Conservation (phyloP, 1,140 invertebrate species). For the Drosophila pachea region DNA sequence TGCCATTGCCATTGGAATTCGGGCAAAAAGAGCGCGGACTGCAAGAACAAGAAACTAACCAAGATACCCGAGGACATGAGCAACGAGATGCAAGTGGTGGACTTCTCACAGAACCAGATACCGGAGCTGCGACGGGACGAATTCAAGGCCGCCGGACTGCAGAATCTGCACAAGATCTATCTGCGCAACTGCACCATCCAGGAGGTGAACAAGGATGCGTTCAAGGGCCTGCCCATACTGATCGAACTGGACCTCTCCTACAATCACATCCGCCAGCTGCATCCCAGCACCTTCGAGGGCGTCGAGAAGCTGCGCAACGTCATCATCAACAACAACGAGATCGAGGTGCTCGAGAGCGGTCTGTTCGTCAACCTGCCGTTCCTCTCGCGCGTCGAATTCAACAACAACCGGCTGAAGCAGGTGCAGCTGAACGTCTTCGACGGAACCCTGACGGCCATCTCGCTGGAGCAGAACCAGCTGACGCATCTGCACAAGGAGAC, state of each 20-base stretch:
- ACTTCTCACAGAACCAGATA: conserved; percentile 87
- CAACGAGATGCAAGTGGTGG: conserved; percentile 86
- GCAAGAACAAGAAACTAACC: conserved; percentile 82
- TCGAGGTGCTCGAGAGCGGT: conserved; percentile 85
- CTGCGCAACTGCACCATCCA: conserved; percentile 86
- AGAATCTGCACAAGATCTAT: conserved; percentile 89
- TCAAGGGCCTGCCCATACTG: conserved; percentile 87
- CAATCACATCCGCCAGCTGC: conserved; percentile 85
- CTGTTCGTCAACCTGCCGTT: conserved; percentile 87
- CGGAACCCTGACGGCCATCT: conserved; percentile 84
- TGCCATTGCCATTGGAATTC: conserved; percentile 90
- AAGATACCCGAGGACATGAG: conserved; percentile 86
- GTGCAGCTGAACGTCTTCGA: conserved; percentile 86
- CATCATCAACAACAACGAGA: conserved; percentile 85
- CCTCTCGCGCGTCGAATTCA: conserved; percentile 87
- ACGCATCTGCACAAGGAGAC: conserved; percentile 82
- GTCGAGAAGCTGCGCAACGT: conserved; percentile 85
- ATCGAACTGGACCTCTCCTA: conserved; percentile 91
- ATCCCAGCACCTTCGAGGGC: conserved; percentile 85
- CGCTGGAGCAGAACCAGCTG: conserved; percentile 86
- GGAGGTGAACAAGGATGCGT: conserved; percentile 85
- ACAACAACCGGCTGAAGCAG: conserved; percentile 84
- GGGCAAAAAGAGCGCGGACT: conserved; percentile 90
- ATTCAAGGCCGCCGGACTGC: conserved; percentile 85
- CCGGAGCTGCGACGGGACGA: conserved; percentile 83